Evolutionary conservation across 1,140 invertebrate genomes (phyloP).

Genomic region (Camponotus pennsylvanicus): DNA sequence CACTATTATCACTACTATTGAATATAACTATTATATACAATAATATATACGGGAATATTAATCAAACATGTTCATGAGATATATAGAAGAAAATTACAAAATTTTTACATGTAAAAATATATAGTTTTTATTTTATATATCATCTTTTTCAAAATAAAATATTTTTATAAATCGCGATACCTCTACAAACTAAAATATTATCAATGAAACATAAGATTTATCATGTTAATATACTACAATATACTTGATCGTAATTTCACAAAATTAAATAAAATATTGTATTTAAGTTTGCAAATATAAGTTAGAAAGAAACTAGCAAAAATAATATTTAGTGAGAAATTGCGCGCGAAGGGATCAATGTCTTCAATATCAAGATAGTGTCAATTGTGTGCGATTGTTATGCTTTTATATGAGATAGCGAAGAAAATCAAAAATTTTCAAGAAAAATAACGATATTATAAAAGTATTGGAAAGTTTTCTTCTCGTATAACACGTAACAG

Average conservation of each 20-base stretch:
- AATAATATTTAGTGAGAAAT: conserved; percentile 4
- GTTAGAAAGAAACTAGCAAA: neutral
- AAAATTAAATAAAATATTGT: neutral
- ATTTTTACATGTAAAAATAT: neutral
- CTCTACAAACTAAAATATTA: neutral
- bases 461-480: conserved; percentile 40
- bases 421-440: conserved; percentile 1
- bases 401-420: neutral
- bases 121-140: neutral
- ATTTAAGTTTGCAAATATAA: neutral
- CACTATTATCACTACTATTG: neutral
- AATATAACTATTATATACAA: neutral
- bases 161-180: neutral
- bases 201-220: neutral
- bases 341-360: neutral
- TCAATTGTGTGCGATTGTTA: conserved; percentile 18
- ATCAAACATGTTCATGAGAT: neutral
- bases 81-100: neutral
- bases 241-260: neutral
- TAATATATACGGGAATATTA: neutral
- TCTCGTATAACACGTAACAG: neutral
- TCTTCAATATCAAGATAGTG: conserved; percentile 15
- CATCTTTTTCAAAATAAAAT: neutral
- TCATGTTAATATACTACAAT: neutral
- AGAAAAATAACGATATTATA: neutral